These are phyloP conservation scores for Holothuria scabra DNA, from an alignment of 53 echinoderm and acorn worm species.

Conservation along the genomic window DNA sequence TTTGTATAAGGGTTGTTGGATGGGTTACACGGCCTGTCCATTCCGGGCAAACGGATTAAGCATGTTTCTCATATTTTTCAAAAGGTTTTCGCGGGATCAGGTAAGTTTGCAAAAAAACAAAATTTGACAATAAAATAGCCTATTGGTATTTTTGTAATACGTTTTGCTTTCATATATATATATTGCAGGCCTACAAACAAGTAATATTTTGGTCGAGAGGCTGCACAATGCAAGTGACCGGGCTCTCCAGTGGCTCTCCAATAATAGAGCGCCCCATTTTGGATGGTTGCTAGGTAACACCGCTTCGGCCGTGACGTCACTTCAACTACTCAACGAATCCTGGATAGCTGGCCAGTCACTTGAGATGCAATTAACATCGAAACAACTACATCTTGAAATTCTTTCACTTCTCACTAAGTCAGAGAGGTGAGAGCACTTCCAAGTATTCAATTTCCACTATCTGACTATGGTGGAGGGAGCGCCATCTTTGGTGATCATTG, in stretches of 20 bases:
- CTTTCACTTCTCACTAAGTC: slow-evolving; percentile 53
- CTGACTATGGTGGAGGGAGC: not conserved
- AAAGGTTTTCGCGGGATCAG: too few relatives aligned
- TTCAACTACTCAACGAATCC: slow-evolving; percentile 76
- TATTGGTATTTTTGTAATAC: too few relatives aligned
- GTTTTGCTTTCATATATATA: not conserved
- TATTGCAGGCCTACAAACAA: slow-evolving; percentile 58
- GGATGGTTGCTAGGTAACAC: slow-evolving; percentile 71
- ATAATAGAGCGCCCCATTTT: slow-evolving; percentile 65
- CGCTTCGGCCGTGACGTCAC: slow-evolving; percentile 67
- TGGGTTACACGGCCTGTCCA: too few relatives aligned
- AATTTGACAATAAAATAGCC: too few relatives aligned
- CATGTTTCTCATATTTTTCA: too few relatives aligned
- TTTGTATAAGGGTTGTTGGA: too few relatives aligned
- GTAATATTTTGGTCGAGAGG: slow-evolving; percentile 12
- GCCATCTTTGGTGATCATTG: not conserved
- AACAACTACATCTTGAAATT: slow-evolving; percentile 85
- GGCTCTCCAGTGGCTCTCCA: slow-evolving; percentile 74
- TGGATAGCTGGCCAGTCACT: slow-evolving; percentile 57
- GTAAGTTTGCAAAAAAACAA: too few relatives aligned
- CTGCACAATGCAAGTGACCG: slow-evolving; percentile 49
- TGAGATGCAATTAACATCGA: slow-evolving; percentile 67
- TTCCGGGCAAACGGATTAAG: too few relatives aligned
- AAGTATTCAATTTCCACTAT: not conserved
- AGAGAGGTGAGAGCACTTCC: slow-evolving; percentile 29